Base-by-base conservation (phyloP, 2,797 vertebrate species). In the Neopelma chrysocephalum region DNA sequence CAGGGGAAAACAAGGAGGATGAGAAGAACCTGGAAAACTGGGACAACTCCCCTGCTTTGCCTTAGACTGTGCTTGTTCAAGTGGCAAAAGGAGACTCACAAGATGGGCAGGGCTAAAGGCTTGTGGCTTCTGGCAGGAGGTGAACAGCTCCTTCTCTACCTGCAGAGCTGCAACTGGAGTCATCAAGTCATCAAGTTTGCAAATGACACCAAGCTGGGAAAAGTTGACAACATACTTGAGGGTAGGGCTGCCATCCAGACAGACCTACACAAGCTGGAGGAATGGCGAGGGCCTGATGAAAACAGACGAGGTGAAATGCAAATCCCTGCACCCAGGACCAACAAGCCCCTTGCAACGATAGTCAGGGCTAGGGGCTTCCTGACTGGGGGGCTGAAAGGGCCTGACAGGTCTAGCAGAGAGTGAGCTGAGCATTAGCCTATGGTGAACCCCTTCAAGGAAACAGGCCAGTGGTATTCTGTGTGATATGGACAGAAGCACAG, bases 381-480 rank as follows among this genome's bases (percentile, higher is more conserved):
- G 36, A 26, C 21, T 79, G 56, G 12, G 15, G 23, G 40, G 20
- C 29, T 69, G 61, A 14, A 60, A 73, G 31, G 29, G 1, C 8
- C 21, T 58, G 25, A 29, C 1, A 9, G 40, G 22, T 5, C 20
- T 53, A 56, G 4, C 26, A 34, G 65, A 61, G 19, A 36, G 18
- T 9, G 36, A 75, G 17, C 31, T 56, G 32, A 64, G 27, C 18
- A 15, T 11, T 8, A 86, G 10, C 65, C 17, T 31, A 26, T 4
- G 5, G 53, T 25, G 16, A 51, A 22, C 4, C 11, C 21, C 32
- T 62, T 36, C n/a, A 81, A 31, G 31, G 53, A 68, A 68, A 23
- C 19, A 27, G 7, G n/a, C 4, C 36, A 79, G 15, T 0, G 0
- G 4, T 14, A 20, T 19, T 51, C 18, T 50, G 3, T 10, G 2